Percentiles rank a stretch among this genome's conserved stretches.
Conservation (phyloP, 2,113 vertebrate species). For the Larimichthys crocea region DNA sequence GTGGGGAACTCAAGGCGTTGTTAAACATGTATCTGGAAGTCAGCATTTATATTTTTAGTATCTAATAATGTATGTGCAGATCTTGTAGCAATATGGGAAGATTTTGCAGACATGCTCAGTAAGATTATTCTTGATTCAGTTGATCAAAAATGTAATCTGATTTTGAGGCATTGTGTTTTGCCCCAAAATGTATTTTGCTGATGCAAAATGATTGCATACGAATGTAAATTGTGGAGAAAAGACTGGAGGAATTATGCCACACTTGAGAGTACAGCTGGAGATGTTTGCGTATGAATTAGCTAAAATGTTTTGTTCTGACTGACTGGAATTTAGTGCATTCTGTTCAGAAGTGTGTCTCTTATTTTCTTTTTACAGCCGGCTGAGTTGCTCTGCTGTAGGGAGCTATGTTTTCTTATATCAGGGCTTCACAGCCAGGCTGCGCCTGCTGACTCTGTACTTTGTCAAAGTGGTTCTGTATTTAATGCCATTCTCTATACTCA, state of each 20-base stretch:
- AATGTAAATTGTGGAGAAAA: conserved; percentile 35
- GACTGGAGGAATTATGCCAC: conserved; percentile 6
- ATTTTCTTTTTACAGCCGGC: conserved; percentile 60
- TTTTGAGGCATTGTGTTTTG: neutral
- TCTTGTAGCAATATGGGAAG: neutral
- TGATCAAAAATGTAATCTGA: neutral
- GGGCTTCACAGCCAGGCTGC: conserved; percentile 24
- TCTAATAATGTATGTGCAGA: neutral
- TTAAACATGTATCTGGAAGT: neutral
- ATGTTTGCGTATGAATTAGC: conserved; percentile 41
- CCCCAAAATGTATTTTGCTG: conserved; percentile 8
- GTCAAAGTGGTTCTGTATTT: conserved; percentile 61
- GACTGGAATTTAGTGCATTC: conserved; percentile 31
- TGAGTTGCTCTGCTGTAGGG: conserved; percentile 50
- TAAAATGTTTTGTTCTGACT: conserved; percentile 41
- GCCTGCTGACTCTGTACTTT: conserved; percentile 63
- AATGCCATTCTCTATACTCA: conserved; percentile 56
- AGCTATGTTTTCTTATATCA: conserved; percentile 57
- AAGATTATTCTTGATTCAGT: conserved; percentile 1
- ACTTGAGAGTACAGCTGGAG: conserved; percentile 33
- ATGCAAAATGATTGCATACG: conserved; percentile 32
- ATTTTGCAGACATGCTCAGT: conserved; percentile 12
- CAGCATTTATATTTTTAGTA: neutral
- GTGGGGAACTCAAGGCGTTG: neutral
- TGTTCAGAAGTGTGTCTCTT: conserved; percentile 34